Conservation (phyloP, 1,140 invertebrate species). For the Diorhabda carinulata region DNA sequence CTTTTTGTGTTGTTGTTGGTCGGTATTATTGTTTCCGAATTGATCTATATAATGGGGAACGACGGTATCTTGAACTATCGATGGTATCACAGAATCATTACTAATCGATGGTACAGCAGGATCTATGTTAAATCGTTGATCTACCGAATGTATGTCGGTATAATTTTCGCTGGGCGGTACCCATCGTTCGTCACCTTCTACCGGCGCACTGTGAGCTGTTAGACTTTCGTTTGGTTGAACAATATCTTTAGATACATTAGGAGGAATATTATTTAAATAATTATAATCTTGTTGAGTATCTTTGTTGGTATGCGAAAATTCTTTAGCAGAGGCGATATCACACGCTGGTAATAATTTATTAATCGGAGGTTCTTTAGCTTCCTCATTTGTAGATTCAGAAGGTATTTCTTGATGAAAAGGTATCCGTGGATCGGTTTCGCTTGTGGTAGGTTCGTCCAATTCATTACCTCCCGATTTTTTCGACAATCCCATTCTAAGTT, state of each 20-base stretch:
- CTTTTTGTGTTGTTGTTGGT: conserved; percentile 25
- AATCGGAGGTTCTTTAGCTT: conserved; percentile 17
- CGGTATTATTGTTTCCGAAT: conserved; percentile 12
- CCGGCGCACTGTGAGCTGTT: conserved; percentile 42
- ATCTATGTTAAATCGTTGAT: conserved; percentile 24
- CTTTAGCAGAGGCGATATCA: conserved; percentile 20
- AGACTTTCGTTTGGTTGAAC: conserved; percentile 35
- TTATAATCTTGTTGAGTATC: conserved; percentile 9
- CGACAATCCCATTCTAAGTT: conserved; percentile 64
- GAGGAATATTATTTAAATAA: conserved; percentile 5
- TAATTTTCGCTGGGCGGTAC: conserved; percentile 57
- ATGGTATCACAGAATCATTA: background rate
- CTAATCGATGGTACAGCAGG: conserved; percentile 17
- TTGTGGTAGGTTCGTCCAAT: conserved; percentile 39
- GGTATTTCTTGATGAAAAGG: conserved; percentile 27
- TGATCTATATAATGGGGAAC: conserved; percentile 26
- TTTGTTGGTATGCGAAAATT: conserved; percentile 10
- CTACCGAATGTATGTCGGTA: conserved; percentile 37
- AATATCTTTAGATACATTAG: conserved; percentile 24
- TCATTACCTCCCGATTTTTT: conserved; percentile 56
- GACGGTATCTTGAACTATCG: background rate
- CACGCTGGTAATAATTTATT: conserved; percentile 29
- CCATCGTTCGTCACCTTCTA: conserved; percentile 61
- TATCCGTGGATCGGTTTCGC: conserved; percentile 36
- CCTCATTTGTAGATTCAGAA: conserved; percentile 1